Conservation (phyloP, 2,888 invertebrate genomes). For the Noctua janthina region DNA sequence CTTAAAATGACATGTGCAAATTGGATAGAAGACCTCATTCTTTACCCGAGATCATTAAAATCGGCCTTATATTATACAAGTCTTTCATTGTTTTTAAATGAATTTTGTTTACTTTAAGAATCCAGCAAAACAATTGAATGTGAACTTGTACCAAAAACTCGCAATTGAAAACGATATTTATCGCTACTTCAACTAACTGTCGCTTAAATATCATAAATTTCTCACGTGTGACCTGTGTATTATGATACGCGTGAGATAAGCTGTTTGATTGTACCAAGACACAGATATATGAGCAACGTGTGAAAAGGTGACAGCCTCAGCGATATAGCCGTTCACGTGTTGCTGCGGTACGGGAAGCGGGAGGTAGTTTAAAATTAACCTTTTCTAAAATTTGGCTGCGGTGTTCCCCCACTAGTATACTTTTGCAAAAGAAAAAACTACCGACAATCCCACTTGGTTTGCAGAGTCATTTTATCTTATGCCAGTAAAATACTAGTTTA, state of each 20-base stretch:
- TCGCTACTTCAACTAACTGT: not conserved
- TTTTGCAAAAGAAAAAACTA: no score
- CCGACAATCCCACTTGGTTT: no score
- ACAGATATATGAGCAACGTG: not conserved
- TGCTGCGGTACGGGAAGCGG: not conserved
- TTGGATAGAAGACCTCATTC: slow-evolving; percentile 37
- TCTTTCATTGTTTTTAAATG: not conserved
- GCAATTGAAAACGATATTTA: not conserved
- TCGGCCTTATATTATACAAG: slow-evolving; percentile 6
- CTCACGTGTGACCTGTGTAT: not conserved
- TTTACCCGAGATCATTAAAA: slow-evolving; percentile 23
- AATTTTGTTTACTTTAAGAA: not conserved
- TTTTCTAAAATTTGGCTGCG: not conserved
- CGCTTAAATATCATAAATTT: not conserved
- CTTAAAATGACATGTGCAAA: slow-evolving; percentile 48
- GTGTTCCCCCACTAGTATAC: no score
- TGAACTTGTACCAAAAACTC: not conserved
- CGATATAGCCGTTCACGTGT: not conserved
- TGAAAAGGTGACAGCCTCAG: not conserved
- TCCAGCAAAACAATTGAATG: not conserved
- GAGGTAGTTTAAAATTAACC: not conserved
- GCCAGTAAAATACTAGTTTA: not conserved
- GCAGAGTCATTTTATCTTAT: no score
- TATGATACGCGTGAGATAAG: not conserved
- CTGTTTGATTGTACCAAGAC: not conserved